Percentiles rank a stretch among this genome's conserved stretches.
These are phyloP conservation scores for Melanostigma gelatinosum DNA, from an alignment of 2,113 vertebrate species.

Conservation along the genomic window DNA sequence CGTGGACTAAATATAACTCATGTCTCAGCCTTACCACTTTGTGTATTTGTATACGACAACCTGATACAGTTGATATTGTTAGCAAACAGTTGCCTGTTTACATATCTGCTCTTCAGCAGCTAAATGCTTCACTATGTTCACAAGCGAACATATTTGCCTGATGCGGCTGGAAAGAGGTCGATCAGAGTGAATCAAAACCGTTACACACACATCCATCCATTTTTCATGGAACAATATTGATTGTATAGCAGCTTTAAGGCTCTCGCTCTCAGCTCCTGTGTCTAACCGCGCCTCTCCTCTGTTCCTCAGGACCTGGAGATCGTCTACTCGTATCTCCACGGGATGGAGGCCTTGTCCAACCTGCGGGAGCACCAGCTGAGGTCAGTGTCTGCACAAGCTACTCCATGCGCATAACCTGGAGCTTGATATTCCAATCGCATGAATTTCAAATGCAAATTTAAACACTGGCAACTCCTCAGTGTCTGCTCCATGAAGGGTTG, in stretches of 20 bases:
- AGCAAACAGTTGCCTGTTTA: neutral
- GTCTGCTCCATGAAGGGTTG: slow-evolving; percentile 6
- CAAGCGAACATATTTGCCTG: too few species aligned
- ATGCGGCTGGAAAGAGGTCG: neutral
- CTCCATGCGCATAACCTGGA: slow-evolving; percentile 23
- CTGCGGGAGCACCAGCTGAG: slow-evolving; percentile 96
- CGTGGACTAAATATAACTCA: neutral
- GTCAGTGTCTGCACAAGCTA: slow-evolving; percentile 72
- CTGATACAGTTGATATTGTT: neutral
- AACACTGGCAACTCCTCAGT: slow-evolving; percentile 14
- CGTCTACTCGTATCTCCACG: slow-evolving; percentile 97
- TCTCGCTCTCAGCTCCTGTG: neutral
- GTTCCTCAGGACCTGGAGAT: slow-evolving; percentile 93
- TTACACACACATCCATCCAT: neutral
- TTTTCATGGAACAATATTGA: neutral
- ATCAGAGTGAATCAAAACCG: neutral
- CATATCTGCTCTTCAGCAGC: neutral
- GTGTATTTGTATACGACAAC: too few species aligned
- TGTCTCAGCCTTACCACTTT: neutral
- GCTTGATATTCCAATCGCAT: slow-evolving; percentile 2
- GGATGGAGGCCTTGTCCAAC: slow-evolving; percentile 98
- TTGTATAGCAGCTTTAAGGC: neutral
- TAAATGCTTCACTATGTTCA: neutral
- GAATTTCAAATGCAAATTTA: slow-evolving; percentile 20
- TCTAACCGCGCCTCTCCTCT: slow-evolving; percentile 9